Percentiles rank a stretch among this genome's conserved stretches.
phyloP scores from a whole-genome alignment of 2,113 vertebrate species.

The Meleagris gallopavo region DNA sequence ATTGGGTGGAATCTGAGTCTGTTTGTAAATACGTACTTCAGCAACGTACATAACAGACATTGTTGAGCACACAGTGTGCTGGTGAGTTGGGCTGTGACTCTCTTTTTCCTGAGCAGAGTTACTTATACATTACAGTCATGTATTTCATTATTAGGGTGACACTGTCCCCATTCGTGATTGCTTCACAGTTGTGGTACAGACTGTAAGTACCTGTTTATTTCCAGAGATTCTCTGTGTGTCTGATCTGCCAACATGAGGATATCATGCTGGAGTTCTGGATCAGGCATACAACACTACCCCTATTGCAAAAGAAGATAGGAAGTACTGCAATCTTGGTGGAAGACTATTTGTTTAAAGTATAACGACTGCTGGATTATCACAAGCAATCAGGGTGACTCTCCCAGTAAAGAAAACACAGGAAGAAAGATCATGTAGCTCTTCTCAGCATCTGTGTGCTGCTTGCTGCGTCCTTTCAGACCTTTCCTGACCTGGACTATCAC shows the following conservation, averaged over 20 bases:
- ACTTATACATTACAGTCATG: no score
- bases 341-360: not conserved
- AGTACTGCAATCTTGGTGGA: not conserved
- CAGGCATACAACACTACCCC: not conserved
- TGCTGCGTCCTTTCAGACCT: not conserved
- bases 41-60: not conserved
- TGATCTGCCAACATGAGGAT: not conserved
- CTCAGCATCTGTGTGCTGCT: rapidly evolving
- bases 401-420: not conserved
- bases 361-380: not conserved
- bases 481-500: not conserved
- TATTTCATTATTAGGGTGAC: not conserved
- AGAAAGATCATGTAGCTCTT: not conserved
- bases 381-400: not conserved
- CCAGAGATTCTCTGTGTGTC: not conserved
- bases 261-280: rapidly evolving
- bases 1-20: not conserved
- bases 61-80: not conserved
- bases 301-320: not conserved
- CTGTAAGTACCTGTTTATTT: not conserved
- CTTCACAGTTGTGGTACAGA: not conserved
- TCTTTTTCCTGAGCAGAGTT: not conserved
- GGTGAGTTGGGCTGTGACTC: not conserved
- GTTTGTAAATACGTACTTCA: not conserved
- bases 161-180: not conserved